Base-by-base conservation (phyloP, 53 echinoderm and acorn worm genomes). In the Apostichopus leukothele region DNA sequence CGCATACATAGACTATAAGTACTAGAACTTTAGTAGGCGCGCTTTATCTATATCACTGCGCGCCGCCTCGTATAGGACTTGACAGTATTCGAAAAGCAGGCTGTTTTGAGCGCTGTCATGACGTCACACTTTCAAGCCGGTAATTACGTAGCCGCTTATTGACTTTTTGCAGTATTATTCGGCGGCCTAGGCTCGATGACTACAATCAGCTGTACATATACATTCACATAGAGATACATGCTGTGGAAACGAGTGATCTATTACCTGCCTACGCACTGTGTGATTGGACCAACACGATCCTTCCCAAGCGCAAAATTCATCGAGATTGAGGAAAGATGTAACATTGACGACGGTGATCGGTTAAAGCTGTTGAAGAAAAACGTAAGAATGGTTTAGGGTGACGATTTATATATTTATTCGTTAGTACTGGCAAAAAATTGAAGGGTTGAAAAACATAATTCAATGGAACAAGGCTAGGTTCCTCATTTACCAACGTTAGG, bases 151-250 rank as follows among this genome's bases (percentile, higher is more conserved):
- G 71, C 71, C 20, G 18, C n/a, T 19, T 71, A 16, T 71, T 71
- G 71, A 71, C 71, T 71, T 71, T 71, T 71, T 71, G 18, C 63
- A 13, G 16, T 63, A 16, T 9, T 39, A 39, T 39, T 39, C 39
- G 39, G 16, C 63, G 63, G 63, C 63, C 63, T 11, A 63, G 63
- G 63, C 12, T 16, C 63, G 71, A 71, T 71, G 71, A 63, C 71
- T 71, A 6, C 18, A 71, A 81, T 81, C 81, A 81, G 81, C 81
- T 81, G 81, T 81, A 79, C 53, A 52, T 27, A 52, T 53, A 81
- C 81, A 81, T 81, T 10, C 10, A 57, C 57, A 57, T 10, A 57
- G 8, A 57, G 7, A 68, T 68, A 71, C 71, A 71, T 18, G 18
- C 71, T 71, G 71, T 71, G 71, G 71, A 18, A 18, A 71, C 71